Base-by-base conservation (phyloP, 2,888 invertebrate species). In the Laothoe populi region DNA sequence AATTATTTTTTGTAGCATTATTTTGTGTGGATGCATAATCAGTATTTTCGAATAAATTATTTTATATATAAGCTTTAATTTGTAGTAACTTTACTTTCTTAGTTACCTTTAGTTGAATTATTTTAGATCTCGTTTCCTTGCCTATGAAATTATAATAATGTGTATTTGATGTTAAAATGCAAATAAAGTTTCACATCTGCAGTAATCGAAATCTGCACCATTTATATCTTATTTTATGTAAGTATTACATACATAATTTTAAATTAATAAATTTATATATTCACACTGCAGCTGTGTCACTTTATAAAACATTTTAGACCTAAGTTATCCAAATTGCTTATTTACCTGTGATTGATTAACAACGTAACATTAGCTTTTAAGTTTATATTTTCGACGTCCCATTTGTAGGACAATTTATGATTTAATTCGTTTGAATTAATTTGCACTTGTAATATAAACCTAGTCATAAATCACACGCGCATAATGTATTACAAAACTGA, bases 401-500 rank as follows among this genome's bases (percentile, higher is more conserved):
- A 4, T 21, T 46, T 46, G 0, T 53, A 53, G 53, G 31, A 53
- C 31, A 19, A 53, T 53, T 31, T 11, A 11, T 53, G 5, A 38
- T 44, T 42, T 24, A 48, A 46, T 45, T 49, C 49, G 59, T 59
- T 42, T 60, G 16, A 38, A 35, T 63, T 48, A 31, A 44, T 61
- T 59, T 35, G 24, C 59, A 31, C 35, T 31, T 53, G 35, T 53
- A 31, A 53, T 35, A 35, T 53, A 53, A 7, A n/a, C 31, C 53
- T 53, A 53, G 53, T 53, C 53, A 53, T 53, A 35, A 45, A 49
- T 61, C 42, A 61, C 35, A 31, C 26, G 61, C 60, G 72, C 74
- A 71, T 75, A 70, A 74, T 71, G 67, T 70, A 67, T 65, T 66
- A 38, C 60, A 44, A 63, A 70, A 69, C 75, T 73, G 73, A 73